These are phyloP conservation scores for Hoplias malabaricus DNA, from an alignment of 2,113 vertebrate genomes.

Conservation along the genomic window DNA sequence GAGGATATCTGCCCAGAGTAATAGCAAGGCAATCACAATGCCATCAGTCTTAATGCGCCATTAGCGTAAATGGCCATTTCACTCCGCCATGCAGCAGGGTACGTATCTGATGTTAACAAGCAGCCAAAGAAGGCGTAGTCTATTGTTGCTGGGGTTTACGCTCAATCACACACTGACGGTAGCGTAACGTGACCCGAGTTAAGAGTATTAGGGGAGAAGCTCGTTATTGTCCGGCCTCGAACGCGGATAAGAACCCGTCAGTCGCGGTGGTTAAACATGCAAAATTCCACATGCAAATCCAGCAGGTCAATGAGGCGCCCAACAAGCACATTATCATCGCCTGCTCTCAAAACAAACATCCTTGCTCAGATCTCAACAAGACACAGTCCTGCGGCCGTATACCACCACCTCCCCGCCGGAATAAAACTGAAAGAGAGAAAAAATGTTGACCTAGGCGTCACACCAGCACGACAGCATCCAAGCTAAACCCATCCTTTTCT, in stretches of 20 bases:
- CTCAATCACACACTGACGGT: not conserved
- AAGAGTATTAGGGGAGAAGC: conserved; percentile 31
- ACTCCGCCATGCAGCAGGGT: not conserved
- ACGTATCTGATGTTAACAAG: not conserved
- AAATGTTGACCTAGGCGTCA: conserved; percentile 13
- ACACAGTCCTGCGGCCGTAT: conserved; percentile 15
- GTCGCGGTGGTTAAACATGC: conserved; percentile 37
- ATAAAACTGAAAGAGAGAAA: not conserved
- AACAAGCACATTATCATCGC: conserved; percentile 51
- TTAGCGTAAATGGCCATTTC: conserved; percentile 13
- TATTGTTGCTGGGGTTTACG: not conserved
- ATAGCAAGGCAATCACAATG: not conserved
- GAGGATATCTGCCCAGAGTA: not conserved
- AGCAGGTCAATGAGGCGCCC: conserved; percentile 46
- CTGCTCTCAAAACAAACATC: conserved; percentile 43
- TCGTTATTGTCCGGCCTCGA: conserved; percentile 10
- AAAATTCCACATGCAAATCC: conserved; percentile 52
- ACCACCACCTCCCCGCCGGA: not conserved
- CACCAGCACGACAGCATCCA: conserved; percentile 13
- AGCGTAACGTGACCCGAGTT: conserved; percentile 19
- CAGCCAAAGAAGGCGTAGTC: not conserved
- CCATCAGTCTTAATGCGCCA: conserved; percentile 11
- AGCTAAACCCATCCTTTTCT: conserved; percentile 26
- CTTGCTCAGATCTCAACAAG: not conserved
- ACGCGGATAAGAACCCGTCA: conserved; percentile 36